Conservation (phyloP, 2,888 invertebrate species). For the Hyles lineata region DNA sequence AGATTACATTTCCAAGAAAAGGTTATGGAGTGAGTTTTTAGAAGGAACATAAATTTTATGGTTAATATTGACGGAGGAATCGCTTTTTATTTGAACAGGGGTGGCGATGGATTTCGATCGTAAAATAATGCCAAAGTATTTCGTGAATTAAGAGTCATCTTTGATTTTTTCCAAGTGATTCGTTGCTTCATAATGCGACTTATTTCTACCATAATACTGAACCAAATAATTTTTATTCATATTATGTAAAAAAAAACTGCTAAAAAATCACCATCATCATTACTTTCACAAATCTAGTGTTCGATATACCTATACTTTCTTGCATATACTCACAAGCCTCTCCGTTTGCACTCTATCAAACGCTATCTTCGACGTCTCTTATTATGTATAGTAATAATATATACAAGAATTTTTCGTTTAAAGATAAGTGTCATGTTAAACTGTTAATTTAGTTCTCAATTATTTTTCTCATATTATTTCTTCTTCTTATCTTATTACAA, state of each 20-base stretch:
- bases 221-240: background rate
- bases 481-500: no score
- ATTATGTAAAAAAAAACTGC: background rate
- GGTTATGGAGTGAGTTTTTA: constrained; percentile 8
- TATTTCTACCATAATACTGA: background rate
- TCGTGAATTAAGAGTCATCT: constrained; percentile 5
- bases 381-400: no score
- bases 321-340: no score
- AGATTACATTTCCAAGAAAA: constrained; percentile 14
- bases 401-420: no score
- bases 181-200: background rate
- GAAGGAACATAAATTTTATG: constrained; percentile 21
- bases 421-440: no score
- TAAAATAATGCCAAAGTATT: constrained; percentile 12
- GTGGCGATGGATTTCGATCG: constrained; percentile 1
- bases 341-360: no score
- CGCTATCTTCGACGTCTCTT: no score
- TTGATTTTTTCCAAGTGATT: constrained; percentile 12
- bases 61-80: constrained; percentile 18
- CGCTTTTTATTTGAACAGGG: constrained; percentile 8
- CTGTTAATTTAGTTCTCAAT: no score
- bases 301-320: no score
- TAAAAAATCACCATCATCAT: background rate
- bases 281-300: no score
- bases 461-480: no score